phyloP scores from a whole-genome alignment of 2,113 vertebrate genomes.

The Genyomyrus donnyi region DNA sequence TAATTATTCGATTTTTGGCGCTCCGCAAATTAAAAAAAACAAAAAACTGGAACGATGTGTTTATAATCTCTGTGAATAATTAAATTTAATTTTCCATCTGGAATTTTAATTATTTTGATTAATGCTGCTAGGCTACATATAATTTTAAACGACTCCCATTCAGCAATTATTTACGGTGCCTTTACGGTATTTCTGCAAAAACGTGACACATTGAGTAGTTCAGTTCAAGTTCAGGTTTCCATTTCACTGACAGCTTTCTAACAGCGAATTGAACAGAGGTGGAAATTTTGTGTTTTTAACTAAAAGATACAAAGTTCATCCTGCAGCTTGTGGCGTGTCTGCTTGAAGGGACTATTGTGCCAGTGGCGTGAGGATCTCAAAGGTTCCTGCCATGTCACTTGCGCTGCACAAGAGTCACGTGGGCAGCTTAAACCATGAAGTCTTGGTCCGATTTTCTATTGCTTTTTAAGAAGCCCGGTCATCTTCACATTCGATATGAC shows the following conservation, averaged over 20 bases:
- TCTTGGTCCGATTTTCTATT: neutral
- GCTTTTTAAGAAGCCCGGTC: neutral
- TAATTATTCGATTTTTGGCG: neutral
- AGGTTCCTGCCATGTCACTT: slow-evolving; percentile 53
- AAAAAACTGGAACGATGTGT: neutral
- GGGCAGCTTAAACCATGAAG: neutral
- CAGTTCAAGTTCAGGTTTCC: neutral
- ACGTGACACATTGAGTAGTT: neutral
- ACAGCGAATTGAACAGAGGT: neutral
- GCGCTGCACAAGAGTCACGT: neutral
- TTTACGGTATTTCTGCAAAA: neutral
- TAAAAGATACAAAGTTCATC: slow-evolving; percentile 52
- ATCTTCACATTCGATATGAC: neutral
- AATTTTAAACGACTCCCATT: neutral
- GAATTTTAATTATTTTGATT: neutral
- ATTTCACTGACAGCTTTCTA: neutral
- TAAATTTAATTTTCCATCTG: neutral
- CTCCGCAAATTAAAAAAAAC: neutral
- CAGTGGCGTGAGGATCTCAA: slow-evolving; percentile 42
- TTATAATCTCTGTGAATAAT: neutral
- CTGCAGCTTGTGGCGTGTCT: slow-evolving; percentile 43
- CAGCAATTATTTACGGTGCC: neutral
- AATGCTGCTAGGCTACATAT: neutral
- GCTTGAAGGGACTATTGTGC: slow-evolving; percentile 44
- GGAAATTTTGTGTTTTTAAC: slow-evolving; percentile 18